Percentiles rank a stretch among this genome's conserved stretches.
These are phyloP conservation scores for Drosophila sproati DNA, from an alignment of 1,140 invertebrate genomes.

Conservation along the genomic window DNA sequence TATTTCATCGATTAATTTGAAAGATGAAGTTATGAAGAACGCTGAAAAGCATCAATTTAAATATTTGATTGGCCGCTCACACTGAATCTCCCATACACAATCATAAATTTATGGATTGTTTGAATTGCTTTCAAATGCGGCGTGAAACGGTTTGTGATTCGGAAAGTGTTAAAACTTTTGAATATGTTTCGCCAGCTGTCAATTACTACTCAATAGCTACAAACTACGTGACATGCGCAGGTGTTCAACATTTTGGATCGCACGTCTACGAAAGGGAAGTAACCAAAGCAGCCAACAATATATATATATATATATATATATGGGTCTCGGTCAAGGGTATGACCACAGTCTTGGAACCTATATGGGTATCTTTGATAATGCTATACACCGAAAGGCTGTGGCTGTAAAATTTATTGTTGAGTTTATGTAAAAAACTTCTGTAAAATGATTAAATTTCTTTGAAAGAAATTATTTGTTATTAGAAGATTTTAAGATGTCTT, in stretches of 20 bases:
- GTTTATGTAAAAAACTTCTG: too few relatives aligned
- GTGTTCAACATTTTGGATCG: conserved; percentile 51
- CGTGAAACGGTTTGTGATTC: conserved; percentile 76
- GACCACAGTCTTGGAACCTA: conserved; percentile 1
- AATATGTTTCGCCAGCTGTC: conserved; percentile 49
- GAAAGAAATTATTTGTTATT: too few relatives aligned
- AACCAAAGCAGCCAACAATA: conserved; percentile 49
- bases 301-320: conserved; percentile 12
- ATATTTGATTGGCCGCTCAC: conserved; percentile 73
- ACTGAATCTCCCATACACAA: conserved; percentile 42
- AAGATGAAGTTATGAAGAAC: conserved; percentile 83
- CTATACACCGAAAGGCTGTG: too few relatives aligned
- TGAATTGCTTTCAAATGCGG: conserved; percentile 67
- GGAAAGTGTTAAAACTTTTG: conserved; percentile 52
- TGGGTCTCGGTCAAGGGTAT: conserved; percentile 72
- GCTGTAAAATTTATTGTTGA: too few relatives aligned
- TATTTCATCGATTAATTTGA: conserved; percentile 81
- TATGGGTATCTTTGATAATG: conserved; percentile 2
- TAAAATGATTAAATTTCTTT: too few relatives aligned
- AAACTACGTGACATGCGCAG: conserved; percentile 71
- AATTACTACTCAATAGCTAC: conserved; percentile 29
- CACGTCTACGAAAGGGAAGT: conserved; percentile 48
- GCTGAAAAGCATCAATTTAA: conserved; percentile 69
- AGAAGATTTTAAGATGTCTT: too few relatives aligned
- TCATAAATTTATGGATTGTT: conserved; percentile 75